Evolutionary conservation across 2,888 invertebrate genomes (phyloP).

Genomic region (Netelia inedita): DNA sequence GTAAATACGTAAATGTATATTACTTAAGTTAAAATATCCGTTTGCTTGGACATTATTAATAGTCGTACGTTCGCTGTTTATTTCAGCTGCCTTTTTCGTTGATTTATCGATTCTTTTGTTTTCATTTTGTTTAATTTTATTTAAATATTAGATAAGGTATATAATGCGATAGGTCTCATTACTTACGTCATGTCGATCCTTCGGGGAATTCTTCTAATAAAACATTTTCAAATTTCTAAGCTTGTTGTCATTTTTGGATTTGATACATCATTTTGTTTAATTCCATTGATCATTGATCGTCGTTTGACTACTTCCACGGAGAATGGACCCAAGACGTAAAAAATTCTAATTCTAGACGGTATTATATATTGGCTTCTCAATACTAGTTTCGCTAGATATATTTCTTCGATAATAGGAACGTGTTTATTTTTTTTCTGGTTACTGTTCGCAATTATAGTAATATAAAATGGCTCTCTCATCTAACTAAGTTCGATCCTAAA

Average conservation of each 20-base stretch:
- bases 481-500: slow-evolving; percentile 77
- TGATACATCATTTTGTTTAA: slow-evolving; percentile 17
- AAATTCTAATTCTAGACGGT: slow-evolving; percentile 70
- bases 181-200: slow-evolving; percentile 80
- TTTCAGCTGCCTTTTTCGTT: slow-evolving; percentile 76
- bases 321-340: slow-evolving; percentile 63
- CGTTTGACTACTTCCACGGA: slow-evolving; percentile 55
- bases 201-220: slow-evolving; percentile 75
- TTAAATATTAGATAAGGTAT: slow-evolving; percentile 77
- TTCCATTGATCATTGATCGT: neutral
- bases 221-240: neutral
- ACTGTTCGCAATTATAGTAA: slow-evolving; percentile 72
- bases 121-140: slow-evolving; percentile 42
- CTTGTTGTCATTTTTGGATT: neutral
- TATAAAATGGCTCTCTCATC: slow-evolving; percentile 73
- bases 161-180: slow-evolving; percentile 82
- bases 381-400: slow-evolving; percentile 69
- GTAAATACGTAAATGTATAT: slow-evolving; percentile 81
- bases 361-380: slow-evolving; percentile 69
- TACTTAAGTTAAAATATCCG: slow-evolving; percentile 80
- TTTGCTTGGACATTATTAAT: slow-evolving; percentile 80
- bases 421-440: slow-evolving; percentile 55
- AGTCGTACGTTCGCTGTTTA: slow-evolving; percentile 79
- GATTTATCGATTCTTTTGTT: slow-evolving; percentile 49
- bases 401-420: slow-evolving; percentile 73